phyloP scores from a whole-genome alignment of 2,888 invertebrate species.

The Empis stercorea region DNA sequence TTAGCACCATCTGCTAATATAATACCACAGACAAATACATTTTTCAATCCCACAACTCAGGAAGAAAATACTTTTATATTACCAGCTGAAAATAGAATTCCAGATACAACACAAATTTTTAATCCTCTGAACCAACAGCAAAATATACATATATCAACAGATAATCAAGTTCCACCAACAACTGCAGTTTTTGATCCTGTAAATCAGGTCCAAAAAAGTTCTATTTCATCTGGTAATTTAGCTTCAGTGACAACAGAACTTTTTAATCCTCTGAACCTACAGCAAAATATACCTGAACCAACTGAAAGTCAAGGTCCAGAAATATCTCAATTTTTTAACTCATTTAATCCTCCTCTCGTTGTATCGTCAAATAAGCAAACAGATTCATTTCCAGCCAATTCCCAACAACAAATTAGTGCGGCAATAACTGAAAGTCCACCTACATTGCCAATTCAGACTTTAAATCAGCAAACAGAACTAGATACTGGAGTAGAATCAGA shows the following conservation, averaged over 20 bases:
- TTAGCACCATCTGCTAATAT: conserved; percentile 7
- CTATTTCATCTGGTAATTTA: background rate
- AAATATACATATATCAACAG: background rate
- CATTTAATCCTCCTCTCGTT: too few relatives aligned
- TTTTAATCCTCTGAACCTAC: conserved; percentile 2
- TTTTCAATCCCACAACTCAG: conserved; percentile 3
- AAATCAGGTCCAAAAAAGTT: background rate
- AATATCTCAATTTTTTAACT: background rate
- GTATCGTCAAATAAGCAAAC: too few relatives aligned
- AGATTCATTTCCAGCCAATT: too few relatives aligned
- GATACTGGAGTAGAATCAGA: too few relatives aligned
- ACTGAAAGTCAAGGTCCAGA: background rate
- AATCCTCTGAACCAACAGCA: conserved; percentile 3
- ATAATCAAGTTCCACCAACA: background rate
- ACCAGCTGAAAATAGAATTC: background rate
- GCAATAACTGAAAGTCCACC: too few relatives aligned
- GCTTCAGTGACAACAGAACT: conserved; percentile 13
- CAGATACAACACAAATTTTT: conserved; percentile 12
- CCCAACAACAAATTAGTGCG: too few relatives aligned
- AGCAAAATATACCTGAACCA: background rate
- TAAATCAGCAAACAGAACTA: too few relatives aligned
- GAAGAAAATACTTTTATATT: background rate
- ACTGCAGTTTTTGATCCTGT: background rate
- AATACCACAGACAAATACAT: background rate
- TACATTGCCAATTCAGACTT: too few relatives aligned